phyloP scores from a whole-genome alignment of 2,888 invertebrate genomes.

The Vanessa cardui region DNA sequence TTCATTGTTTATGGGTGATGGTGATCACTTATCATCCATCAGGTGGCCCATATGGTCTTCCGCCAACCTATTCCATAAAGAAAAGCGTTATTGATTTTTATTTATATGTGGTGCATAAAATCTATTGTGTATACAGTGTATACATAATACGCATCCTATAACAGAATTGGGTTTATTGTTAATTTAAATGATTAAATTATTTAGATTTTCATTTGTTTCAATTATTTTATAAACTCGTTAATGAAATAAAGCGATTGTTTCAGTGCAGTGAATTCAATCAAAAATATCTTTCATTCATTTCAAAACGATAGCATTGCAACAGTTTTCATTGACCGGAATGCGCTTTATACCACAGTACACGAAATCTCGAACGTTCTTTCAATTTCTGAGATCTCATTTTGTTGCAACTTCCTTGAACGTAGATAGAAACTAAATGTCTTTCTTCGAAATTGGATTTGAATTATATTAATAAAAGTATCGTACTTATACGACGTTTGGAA shows the following conservation, averaged over 20 bases:
- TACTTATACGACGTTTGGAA: too few species aligned
- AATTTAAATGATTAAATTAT: neutral
- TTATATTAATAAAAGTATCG: neutral
- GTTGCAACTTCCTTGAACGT: constrained; percentile 1
- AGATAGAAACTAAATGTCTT: constrained; percentile 8
- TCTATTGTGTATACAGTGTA: too few species aligned
- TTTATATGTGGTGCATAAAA: too few species aligned
- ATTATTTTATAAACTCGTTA: neutral
- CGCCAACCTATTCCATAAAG: too few species aligned
- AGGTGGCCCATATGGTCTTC: too few species aligned
- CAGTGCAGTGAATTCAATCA: constrained; percentile 41
- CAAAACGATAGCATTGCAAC: constrained; percentile 1
- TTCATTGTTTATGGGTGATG: too few species aligned
- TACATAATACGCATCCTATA: too few species aligned
- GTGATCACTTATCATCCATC: too few species aligned
- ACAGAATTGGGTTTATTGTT: neutral
- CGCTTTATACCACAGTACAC: constrained; percentile 13
- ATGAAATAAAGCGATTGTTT: neutral
- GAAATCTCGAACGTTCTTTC: constrained; percentile 9
- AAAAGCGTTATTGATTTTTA: too few species aligned
- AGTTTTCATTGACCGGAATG: constrained; percentile 12
- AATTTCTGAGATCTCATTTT: constrained; percentile 5
- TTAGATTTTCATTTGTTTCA: neutral
- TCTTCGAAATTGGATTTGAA: constrained; percentile 7
- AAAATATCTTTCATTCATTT: constrained; percentile 40